Evolutionary conservation across 2,888 invertebrate genomes (phyloP).

Genomic region (Dorcus parallelipipedus): DNA sequence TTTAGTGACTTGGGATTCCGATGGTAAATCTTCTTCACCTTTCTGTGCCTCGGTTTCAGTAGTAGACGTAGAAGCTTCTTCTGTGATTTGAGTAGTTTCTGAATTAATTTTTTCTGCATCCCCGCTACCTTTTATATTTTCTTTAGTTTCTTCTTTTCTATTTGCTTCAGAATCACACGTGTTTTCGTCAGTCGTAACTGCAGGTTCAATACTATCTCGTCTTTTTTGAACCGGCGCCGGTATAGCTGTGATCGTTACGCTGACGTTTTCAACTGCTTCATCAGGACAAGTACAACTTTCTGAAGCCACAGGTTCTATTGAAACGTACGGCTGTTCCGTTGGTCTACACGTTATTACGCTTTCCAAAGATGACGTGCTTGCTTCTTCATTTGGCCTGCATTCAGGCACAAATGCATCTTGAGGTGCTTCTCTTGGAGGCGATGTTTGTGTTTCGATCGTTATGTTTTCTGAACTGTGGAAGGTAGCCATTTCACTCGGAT

Average conservation of each 20-base stretch:
- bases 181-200: conserved; percentile 42
- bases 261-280: conserved; percentile 22
- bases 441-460: neutral
- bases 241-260: conserved; percentile 32
- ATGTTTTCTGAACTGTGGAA: neutral
- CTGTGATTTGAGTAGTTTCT: conserved; percentile 4
- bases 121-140: conserved; percentile 44
- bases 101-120: conserved; percentile 15
- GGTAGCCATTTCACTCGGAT: neutral
- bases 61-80: conserved; percentile 9
- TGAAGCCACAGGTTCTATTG: conserved; percentile 32
- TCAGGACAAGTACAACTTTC: conserved; percentile 27
- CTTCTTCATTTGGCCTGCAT: conserved; percentile 19
- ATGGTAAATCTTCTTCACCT: neutral
- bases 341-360: conserved; percentile 31
- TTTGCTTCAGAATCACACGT: conserved; percentile 41
- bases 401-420: neutral
- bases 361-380: conserved; percentile 23
- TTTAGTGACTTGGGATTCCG: too few relatives aligned
- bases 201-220: conserved; percentile 37
- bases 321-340: conserved; percentile 32
- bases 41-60: conserved; percentile 1
- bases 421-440: neutral
- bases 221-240: conserved; percentile 38
- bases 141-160: conserved; percentile 49